Conservation (phyloP, 64 coral and sea anemone genomes). For the Anthopleura sola region DNA sequence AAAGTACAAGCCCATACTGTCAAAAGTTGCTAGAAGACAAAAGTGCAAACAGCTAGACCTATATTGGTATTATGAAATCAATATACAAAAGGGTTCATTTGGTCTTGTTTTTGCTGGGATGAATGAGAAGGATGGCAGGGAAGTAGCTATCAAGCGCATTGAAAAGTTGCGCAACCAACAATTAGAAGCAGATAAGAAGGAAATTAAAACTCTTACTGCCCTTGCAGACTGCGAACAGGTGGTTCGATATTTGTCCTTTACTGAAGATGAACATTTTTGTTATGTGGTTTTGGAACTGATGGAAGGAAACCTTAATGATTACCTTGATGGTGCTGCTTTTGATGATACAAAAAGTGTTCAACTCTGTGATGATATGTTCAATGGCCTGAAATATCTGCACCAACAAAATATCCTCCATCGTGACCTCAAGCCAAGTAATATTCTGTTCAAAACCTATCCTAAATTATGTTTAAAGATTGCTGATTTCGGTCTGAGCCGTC, state of each 20-base stretch:
- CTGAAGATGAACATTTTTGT: conserved; percentile 14
- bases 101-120: conserved; percentile 43
- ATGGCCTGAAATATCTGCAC: conserved; percentile 46
- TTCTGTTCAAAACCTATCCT: conserved; percentile 57
- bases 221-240: conserved; percentile 29
- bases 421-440: conserved; percentile 69
- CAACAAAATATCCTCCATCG: conserved; percentile 48
- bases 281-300: too few species aligned
- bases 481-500: conserved; percentile 61
- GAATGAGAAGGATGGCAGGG: conserved; percentile 54
- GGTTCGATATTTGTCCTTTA: conserved; percentile 50
- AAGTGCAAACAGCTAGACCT: conserved; percentile 1
- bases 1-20: conserved; percentile 14
- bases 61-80: conserved; percentile 36
- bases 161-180: neutral
- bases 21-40: conserved; percentile 24
- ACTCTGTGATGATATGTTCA: neutral
- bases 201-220: too few species aligned
- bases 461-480: too few species aligned
- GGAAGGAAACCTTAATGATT: conserved; percentile 55
- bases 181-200: too few species aligned
- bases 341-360: neutral
- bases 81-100: too few species aligned
- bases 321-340: conserved; percentile 6
- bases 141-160: conserved; percentile 61